Base-by-base conservation (phyloP, 2,888 invertebrate genomes). In the Anticlea derivata region DNA sequence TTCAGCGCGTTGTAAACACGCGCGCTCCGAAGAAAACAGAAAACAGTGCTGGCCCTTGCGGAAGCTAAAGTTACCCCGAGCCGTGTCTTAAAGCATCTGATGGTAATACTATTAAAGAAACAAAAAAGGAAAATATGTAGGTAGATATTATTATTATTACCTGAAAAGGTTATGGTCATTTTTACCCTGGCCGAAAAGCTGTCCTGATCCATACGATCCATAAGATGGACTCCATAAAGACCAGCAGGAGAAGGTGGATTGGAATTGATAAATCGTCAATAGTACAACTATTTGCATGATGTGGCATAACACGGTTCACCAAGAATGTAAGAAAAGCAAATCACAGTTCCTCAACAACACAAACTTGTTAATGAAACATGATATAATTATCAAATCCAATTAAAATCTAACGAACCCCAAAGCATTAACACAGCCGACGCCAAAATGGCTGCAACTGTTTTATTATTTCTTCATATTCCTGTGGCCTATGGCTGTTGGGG, bases 331-430 rank as follows among this genome's bases (percentile, higher is more conserved):
- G n/a, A n/a, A n/a, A n/a, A n/a, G n/a, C n/a, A 17, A 17, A 17
- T 17, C 17, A 17, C 17, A 17, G 17, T 17, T 17, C 17, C n/a
- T n/a, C 2, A 17, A 17, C 2, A 17, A 4, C 17, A 17, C 4
- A n/a, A 20, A 8, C 20, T 17, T 8, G 20, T 17, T 5, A 40
- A 40, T 29, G 7, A 40, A 20, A 40, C 39, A 40, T 29, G 29
- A 40, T 10, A 5, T 29, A 24, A 43, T 43, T 43, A 43, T 8
- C 24, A 31, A 43, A 31, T 13, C 23, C 12, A 43, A 43, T 43
- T 31, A 43, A 31, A 33, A 43, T 8, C 12, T 24, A 8, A 12
- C 7, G 12, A 24, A 41, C 12, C 17, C 1, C n/a, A n/a, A 3
- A 8, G 7, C 5, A 24, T 38, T 17, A 26, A 22, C 6, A 8